Evolutionary conservation across 2,113 vertebrate species (phyloP).

Genomic region (Mixornis gularis): DNA sequence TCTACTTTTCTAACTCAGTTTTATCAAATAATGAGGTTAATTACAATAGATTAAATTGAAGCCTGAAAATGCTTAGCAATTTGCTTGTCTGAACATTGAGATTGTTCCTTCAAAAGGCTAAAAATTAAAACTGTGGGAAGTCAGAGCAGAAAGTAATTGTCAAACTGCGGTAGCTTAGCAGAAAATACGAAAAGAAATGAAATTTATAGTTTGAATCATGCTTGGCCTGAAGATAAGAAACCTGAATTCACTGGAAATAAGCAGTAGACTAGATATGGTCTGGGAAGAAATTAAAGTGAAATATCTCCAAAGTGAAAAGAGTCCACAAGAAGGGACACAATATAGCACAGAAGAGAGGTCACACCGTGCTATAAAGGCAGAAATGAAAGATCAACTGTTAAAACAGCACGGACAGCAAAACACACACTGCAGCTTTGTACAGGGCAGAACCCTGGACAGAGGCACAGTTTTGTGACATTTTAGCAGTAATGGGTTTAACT

Average conservation of each 20-base stretch:
- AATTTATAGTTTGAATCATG: background rate
- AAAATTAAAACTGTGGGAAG: background rate
- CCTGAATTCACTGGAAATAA: conserved; percentile 1
- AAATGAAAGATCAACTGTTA: background rate
- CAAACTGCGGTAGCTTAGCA: background rate
- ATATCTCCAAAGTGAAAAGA: background rate
- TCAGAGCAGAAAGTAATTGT: background rate
- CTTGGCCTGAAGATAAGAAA: background rate
- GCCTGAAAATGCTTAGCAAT: background rate
- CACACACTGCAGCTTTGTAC: background rate
- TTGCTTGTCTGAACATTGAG: conserved; percentile 6
- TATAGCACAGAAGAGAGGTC: background rate
- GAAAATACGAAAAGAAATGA: background rate
- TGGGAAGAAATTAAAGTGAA: conserved; percentile 11
- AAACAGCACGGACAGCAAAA: background rate
- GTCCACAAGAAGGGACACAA: background rate
- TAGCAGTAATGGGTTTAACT: background rate
- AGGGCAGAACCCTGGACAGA: background rate
- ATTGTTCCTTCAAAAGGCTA: background rate
- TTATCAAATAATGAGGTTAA: background rate
- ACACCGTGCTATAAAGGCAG: background rate
- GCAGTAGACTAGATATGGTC: background rate
- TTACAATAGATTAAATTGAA: background rate
- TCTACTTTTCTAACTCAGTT: background rate
- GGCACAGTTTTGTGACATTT: background rate